Conservation (phyloP, 2,888 invertebrate species). For the Polyommatus icarus region DNA sequence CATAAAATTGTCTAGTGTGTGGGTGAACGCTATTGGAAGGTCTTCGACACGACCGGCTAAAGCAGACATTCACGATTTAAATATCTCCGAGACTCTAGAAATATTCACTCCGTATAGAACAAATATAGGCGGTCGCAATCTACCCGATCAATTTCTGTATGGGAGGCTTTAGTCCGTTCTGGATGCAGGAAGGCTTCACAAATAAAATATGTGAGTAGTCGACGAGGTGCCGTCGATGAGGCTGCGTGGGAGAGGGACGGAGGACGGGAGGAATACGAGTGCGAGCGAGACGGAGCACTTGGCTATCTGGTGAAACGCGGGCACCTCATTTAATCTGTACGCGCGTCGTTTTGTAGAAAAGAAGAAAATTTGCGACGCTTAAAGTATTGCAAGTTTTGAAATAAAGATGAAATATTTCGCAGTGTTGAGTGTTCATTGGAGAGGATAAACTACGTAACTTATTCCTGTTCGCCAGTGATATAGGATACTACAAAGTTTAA, state of each 20-base stretch:
- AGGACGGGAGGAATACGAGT: constrained; percentile 42
- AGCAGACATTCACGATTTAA: constrained; percentile 55
- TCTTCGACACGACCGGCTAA: constrained; percentile 61
- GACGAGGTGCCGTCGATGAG: constrained; percentile 77
- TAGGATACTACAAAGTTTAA: too few relatives aligned
- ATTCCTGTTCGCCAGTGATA: background rate
- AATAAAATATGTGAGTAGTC: constrained; percentile 81
- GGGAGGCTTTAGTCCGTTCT: constrained; percentile 67
- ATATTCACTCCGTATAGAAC: constrained; percentile 29
- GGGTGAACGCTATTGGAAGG: constrained; percentile 76
- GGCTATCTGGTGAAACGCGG: constrained; percentile 79
- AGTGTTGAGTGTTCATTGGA: background rate
- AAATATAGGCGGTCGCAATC: constrained; percentile 37
- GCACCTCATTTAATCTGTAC: constrained; percentile 80
- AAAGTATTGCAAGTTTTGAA: constrained; percentile 45
- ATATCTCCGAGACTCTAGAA: constrained; percentile 31
- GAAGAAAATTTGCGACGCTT: constrained; percentile 70
- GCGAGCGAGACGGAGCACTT: constrained; percentile 55
- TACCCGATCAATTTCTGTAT: constrained; percentile 55
- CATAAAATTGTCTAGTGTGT: constrained; percentile 72
- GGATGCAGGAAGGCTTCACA: constrained; percentile 78
- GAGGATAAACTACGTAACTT: background rate
- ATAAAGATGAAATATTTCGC: constrained; percentile 20
- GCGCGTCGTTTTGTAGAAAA: constrained; percentile 76
- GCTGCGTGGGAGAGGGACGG: constrained; percentile 66